Percentiles rank a stretch among this genome's conserved stretches.
Evolutionary conservation across 2,113 vertebrate genomes (phyloP).

Genomic region (Petromus typicus): DNA sequence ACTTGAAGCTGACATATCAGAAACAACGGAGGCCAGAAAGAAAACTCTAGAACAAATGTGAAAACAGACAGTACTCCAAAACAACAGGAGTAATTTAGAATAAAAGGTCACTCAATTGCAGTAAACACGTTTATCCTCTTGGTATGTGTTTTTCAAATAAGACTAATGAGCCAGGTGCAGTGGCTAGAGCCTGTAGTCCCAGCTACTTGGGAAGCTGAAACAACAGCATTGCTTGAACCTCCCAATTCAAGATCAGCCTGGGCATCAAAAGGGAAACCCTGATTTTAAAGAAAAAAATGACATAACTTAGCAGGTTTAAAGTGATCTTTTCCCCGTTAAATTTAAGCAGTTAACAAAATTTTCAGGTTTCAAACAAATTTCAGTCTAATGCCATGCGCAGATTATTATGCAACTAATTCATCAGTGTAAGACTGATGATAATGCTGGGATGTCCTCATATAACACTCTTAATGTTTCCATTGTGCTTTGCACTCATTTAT

Average conservation of each 20-base stretch:
- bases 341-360: background rate
- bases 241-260: background rate
- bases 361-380: background rate
- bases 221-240: background rate
- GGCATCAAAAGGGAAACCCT: background rate
- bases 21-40: too few relatives aligned
- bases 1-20: too few relatives aligned
- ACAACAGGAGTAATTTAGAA: background rate
- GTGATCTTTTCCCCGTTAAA: background rate
- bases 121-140: background rate
- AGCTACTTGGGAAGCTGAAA: background rate
- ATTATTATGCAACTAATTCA: background rate
- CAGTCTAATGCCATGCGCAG: background rate
- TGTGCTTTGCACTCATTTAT: background rate
- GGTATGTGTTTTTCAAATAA: background rate
- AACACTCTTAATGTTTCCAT: constrained; percentile 7
- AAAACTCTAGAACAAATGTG: background rate
- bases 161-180: background rate
- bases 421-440: background rate
- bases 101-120: background rate
- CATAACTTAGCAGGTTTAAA: background rate
- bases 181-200: background rate
- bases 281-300: background rate
- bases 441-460: background rate
- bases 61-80: background rate